phyloP scores from a whole-genome alignment of 1,140 invertebrate genomes.

The Magallana ariakensis region DNA sequence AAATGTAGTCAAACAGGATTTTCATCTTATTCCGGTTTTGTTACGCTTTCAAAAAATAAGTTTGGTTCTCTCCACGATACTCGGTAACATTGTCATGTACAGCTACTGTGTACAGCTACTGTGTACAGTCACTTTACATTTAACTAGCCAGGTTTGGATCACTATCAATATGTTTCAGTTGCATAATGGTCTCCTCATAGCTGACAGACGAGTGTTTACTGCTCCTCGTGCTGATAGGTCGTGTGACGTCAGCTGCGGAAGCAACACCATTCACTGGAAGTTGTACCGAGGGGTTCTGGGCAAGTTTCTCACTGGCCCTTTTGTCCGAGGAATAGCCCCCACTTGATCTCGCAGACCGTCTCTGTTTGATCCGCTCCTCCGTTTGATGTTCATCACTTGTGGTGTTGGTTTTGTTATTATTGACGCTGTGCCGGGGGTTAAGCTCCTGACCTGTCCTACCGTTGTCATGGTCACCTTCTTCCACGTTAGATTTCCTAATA shows the following conservation, averaged over 20 bases:
- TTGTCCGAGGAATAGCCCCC: not conserved
- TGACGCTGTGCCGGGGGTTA: not conserved
- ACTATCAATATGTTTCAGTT: conserved; percentile 24
- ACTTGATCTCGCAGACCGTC: not conserved
- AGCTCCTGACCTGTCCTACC: not conserved
- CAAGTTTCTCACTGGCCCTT: conserved; percentile 4
- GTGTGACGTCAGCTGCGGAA: not conserved
- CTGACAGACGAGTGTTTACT: not conserved
- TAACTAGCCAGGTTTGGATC: not conserved
- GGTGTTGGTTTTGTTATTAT: not conserved
- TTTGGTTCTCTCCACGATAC: too few relatives aligned
- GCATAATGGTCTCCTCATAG: not conserved
- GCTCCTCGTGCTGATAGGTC: not conserved
- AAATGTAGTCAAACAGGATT: too few relatives aligned
- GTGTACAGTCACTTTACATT: too few relatives aligned
- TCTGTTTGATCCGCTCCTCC: not conserved
- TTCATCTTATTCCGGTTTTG: too few relatives aligned
- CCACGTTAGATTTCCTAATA: not conserved
- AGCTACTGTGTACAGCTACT: too few relatives aligned
- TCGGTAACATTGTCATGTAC: too few relatives aligned
- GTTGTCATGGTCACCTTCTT: not conserved
- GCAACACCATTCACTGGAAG: not conserved
- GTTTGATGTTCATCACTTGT: not conserved
- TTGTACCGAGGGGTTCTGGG: not conserved
- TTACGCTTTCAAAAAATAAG: too few relatives aligned